Evolutionary conservation across 2,113 vertebrate species (phyloP), one percentile per base, ranked within the genome.

Genomic region (Paralichthys olivaceus): DNA sequence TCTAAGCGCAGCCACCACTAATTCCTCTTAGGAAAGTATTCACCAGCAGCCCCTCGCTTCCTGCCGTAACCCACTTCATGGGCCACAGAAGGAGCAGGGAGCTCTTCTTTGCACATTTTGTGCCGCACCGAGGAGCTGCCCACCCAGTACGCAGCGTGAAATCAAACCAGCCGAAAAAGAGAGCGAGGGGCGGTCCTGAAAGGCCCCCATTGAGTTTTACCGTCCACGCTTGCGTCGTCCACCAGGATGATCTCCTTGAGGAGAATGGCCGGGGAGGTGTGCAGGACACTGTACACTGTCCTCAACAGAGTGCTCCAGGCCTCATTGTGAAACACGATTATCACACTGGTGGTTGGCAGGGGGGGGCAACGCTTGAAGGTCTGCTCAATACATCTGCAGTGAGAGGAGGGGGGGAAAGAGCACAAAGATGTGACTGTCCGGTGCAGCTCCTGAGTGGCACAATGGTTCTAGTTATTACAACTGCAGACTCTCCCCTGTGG

Each of bases 291-390:
- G 94, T 98, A 95, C 20, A 99, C 97, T 0, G 98, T 99, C 84
- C 98, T 94, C 51, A 99, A 94, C 66, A 99, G 93, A 0, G 98
- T 99, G 80, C 97, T 99, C 98, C 98, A 99, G 0, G 95, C 98
- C 89, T 99, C 98, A 63, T 99, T 99, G 89, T 99, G 97, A 90
- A 99, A 99, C 86, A 99, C 97, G 55, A 99, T 99, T 85, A 99
- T 96, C 90, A 99, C 94, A 58, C 97, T 99, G 75, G 98, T 99
- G 72, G 95, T 98, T 70, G 95, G 96, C 85, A 99, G 79, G 0
- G 96, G 88, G 0, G 97, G 98, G 81, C 98, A 99, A 49, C 98
- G 96, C 80, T 95, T 96, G 92, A 98, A 99, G 75, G 96, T 97
- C 81, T 98, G 97, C 75, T 99, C 98, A 86, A 99, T 98, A 84